phyloP scores from a whole-genome alignment of 2,888 invertebrate species.

The Gymnosoma rotundatum region DNA sequence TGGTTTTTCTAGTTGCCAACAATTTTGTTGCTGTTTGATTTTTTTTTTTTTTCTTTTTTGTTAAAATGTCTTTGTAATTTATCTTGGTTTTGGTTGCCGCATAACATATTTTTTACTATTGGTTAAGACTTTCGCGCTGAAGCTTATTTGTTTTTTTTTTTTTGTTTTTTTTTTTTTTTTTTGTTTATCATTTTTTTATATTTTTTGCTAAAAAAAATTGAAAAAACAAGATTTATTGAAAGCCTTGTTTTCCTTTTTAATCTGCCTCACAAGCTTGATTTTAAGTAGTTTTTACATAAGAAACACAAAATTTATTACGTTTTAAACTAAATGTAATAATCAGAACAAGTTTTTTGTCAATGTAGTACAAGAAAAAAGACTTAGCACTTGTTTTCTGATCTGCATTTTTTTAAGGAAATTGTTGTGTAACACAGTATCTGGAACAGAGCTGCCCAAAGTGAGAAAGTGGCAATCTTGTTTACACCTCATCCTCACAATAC shows the following conservation, averaged over 20 bases:
- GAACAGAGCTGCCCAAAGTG: too few species aligned
- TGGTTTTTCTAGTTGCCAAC: constrained; percentile 64
- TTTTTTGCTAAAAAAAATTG: constrained; percentile 4
- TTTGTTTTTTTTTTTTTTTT: constrained; percentile 24
- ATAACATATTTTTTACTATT: constrained; percentile 52
- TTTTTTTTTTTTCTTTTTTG: constrained; percentile 21
- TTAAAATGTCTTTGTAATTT: constrained; percentile 33
- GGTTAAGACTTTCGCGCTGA: constrained; percentile 54
- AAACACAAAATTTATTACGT: constrained; percentile 56
- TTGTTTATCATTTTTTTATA: not conserved
- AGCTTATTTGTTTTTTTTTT: constrained; percentile 21
- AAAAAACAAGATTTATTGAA: constrained; percentile 56
- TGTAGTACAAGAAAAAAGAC: not conserved
- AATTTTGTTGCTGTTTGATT: not conserved
- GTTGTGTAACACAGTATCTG: too few species aligned
- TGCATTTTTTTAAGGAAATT: too few species aligned
- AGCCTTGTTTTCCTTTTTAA: constrained; percentile 29
- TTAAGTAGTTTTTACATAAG: constrained; percentile 64
- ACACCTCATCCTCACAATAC: too few species aligned
- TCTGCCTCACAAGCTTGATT: constrained; percentile 11
- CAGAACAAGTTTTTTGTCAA: constrained; percentile 60
- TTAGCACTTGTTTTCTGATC: too few species aligned
- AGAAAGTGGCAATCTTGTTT: too few species aligned
- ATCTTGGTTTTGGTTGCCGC: constrained; percentile 41
- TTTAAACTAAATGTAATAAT: constrained; percentile 54